These are phyloP conservation scores for Gracilinanus agilis DNA, from an alignment of 2,113 vertebrate genomes.

Conservation along the genomic window DNA sequence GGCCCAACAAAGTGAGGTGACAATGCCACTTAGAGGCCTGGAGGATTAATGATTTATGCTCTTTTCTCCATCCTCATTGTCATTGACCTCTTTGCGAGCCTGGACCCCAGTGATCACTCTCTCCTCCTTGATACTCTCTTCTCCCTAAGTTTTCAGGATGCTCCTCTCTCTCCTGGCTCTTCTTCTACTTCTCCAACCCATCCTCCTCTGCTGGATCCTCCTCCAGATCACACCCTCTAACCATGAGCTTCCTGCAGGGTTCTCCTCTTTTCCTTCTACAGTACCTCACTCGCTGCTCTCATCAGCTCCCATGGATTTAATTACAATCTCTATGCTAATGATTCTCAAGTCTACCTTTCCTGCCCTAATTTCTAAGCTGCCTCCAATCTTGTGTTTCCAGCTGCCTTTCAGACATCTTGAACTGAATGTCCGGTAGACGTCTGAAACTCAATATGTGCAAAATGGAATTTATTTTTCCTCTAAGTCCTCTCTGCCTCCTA, in stretches of 20 bases:
- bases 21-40: background rate
- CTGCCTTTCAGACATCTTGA: background rate
- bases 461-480: too few species aligned
- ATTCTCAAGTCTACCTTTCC: background rate
- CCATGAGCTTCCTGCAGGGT: background rate
- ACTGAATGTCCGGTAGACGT: background rate
- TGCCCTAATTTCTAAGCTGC: background rate
- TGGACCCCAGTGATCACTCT: background rate
- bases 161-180: too few species aligned
- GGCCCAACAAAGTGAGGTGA: constrained; percentile 2
- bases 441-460: background rate
- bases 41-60: constrained; percentile 2
- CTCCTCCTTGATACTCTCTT: background rate
- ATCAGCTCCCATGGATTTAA: background rate
- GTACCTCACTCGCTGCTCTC: background rate
- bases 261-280: background rate
- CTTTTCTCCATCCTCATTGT: background rate
- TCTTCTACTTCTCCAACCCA: background rate
- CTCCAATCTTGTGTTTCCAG: background rate
- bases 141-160: background rate
- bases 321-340: background rate
- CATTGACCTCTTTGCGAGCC: background rate
- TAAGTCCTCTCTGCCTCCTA: background rate
- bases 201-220: too few species aligned
- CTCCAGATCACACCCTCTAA: background rate